Conservation (phyloP, 2,797 vertebrate species). For the Leptodactylus fallax region DNA sequence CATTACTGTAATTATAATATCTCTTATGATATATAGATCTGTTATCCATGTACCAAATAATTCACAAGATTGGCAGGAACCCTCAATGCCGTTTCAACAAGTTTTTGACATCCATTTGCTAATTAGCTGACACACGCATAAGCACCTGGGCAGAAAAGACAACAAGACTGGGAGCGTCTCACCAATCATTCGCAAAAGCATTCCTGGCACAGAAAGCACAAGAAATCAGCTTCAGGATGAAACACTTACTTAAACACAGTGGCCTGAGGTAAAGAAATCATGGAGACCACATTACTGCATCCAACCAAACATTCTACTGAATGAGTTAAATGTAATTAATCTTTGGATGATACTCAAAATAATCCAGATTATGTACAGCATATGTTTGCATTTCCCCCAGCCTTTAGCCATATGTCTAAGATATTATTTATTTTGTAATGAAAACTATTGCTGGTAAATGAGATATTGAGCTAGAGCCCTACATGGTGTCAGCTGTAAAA, state of each 20-base stretch:
- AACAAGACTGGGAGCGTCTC: conserved; percentile 11
- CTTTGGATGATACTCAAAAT: conserved; percentile 30
- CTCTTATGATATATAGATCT: conserved; percentile 31
- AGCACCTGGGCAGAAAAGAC: conserved; percentile 25
- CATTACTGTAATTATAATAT: not conserved
- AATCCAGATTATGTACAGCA: conserved; percentile 57
- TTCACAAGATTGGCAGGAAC: conserved; percentile 20
- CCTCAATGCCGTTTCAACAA: conserved; percentile 38
- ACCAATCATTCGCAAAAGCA: conserved; percentile 21
- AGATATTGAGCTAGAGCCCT: conserved; percentile 23
- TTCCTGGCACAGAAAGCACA: not conserved
- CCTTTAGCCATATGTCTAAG: conserved; percentile 55
- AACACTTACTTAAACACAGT: not conserved
- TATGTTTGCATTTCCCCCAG: conserved; percentile 47
- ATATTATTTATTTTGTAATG: conserved; percentile 58
- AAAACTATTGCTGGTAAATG: conserved; percentile 54
- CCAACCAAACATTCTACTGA: not conserved
- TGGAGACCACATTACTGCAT: not conserved
- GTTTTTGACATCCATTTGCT: conserved; percentile 33
- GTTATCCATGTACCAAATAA: conserved; percentile 21
- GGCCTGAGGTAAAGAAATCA: not conserved
- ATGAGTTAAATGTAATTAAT: conserved; percentile 42
- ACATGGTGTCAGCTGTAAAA: conserved; percentile 32
- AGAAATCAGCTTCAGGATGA: not conserved
- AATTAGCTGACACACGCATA: conserved; percentile 41